phyloP scores from a whole-genome alignment of 35 echinoderm and acorn worm genomes.

The Lytechinus pictus region DNA sequence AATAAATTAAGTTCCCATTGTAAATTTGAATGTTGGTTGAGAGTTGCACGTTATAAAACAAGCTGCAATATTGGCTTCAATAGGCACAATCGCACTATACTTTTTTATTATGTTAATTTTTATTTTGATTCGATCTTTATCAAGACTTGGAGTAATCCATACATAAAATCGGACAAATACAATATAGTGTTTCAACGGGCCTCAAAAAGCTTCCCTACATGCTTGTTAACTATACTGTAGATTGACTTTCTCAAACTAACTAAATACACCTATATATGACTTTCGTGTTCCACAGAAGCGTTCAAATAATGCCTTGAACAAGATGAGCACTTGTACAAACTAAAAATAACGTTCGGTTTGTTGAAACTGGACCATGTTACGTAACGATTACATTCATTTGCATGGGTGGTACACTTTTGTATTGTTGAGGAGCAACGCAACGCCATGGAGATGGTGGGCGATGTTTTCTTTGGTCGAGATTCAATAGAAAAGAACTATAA shows the following conservation, averaged over 20 bases:
- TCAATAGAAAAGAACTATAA: neutral
- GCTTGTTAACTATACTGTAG: neutral
- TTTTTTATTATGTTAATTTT: too few species aligned
- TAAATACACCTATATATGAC: neutral
- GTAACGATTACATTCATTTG: neutral
- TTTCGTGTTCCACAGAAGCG: neutral
- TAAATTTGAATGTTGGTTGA: too few species aligned
- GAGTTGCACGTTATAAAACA: too few species aligned
- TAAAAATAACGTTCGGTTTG: neutral
- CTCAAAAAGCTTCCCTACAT: neutral
- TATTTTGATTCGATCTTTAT: too few species aligned
- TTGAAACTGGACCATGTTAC: neutral
- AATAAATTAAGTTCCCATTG: too few species aligned
- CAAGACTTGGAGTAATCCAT: neutral
- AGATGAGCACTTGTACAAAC: neutral
- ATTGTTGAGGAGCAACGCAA: neutral
- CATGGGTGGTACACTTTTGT: neutral
- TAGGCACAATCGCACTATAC: too few species aligned
- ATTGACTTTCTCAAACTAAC: neutral
- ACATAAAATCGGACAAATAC: neutral
- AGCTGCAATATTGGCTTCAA: too few species aligned
- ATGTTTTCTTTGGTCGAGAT: neutral
- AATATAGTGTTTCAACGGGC: too few species aligned
- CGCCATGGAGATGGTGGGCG: neutral
- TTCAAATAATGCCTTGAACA: neutral